A percentile compares a stretch with the other conserved stretches of the same genome.
Conservation (phyloP, 2,888 invertebrate species). For the Synergus japonicus region DNA sequence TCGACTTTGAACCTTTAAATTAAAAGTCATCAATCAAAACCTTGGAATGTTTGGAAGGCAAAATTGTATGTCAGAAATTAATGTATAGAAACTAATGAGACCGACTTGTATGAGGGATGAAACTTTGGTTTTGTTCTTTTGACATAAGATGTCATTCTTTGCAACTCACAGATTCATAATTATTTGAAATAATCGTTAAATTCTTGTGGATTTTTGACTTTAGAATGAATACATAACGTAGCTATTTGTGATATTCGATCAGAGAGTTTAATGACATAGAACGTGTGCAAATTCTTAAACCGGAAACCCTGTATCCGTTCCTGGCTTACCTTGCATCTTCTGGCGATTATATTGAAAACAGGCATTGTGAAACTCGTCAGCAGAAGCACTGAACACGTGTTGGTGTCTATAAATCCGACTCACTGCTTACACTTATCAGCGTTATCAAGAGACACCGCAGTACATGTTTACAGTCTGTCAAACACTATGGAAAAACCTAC, state of each 20-base stretch:
- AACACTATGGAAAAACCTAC: background rate
- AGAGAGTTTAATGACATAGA: slow-evolving; percentile 1
- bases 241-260: background rate
- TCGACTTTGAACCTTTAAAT: background rate
- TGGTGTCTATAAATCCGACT: slow-evolving; percentile 36
- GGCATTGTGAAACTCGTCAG: slow-evolving; percentile 76
- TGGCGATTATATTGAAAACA: slow-evolving; percentile 82
- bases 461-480: slow-evolving; percentile 35
- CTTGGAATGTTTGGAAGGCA: no score
- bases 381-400: slow-evolving; percentile 38
- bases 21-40: background rate
- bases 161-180: no score
- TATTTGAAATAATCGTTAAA: no score
- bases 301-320: slow-evolving; percentile 57
- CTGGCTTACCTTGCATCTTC: slow-evolving; percentile 81
- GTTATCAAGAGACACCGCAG: slow-evolving; percentile 32
- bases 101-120: background rate
- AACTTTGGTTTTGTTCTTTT: background rate
- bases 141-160: background rate
- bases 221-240: background rate
- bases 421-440: slow-evolving; percentile 38
- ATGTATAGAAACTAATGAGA: background rate
- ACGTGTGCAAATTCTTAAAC: slow-evolving; percentile 48
- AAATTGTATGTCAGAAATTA: background rate
- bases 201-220: background rate